These are phyloP conservation scores for Syndactyla subalaris DNA, from an alignment of 2,797 vertebrate genomes.

Conservation along the genomic window DNA sequence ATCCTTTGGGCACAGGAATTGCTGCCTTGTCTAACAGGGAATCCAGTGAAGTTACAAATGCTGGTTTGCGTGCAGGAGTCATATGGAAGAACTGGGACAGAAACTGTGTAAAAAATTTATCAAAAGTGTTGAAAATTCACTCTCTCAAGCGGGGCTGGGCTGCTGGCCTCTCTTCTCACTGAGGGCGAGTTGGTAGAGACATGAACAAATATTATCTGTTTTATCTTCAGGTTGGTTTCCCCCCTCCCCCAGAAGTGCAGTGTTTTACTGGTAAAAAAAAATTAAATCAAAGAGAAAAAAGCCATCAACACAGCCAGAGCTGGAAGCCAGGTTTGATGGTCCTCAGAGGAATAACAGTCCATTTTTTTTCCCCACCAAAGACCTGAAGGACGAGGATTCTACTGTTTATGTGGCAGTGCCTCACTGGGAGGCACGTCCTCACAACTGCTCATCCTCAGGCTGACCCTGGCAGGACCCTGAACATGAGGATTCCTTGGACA, in stretches of 20 bases:
- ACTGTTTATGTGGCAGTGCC: not conserved
- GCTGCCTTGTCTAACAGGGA: not conserved
- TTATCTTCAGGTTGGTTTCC: not conserved
- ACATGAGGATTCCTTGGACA: not conserved
- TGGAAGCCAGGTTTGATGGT: not conserved
- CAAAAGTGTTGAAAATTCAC: slow-evolving; percentile 24
- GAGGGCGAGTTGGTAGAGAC: not conserved
- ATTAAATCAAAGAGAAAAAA: slow-evolving; percentile 5
- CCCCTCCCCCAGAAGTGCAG: not conserved
- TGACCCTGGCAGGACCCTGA: not conserved
- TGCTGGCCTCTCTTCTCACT: not conserved
- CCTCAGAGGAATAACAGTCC: not conserved
- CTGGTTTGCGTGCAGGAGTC: slow-evolving; percentile 29
- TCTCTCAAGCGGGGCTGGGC: not conserved
- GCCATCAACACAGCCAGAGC: not conserved
- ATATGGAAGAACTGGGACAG: not conserved
- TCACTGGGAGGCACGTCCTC: not conserved
- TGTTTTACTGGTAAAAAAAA: not conserved
- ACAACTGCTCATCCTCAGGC: not conserved
- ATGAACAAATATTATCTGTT: not conserved
- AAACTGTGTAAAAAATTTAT: slow-evolving; percentile 58
- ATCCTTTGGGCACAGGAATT: not conserved
- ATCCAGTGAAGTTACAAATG: not conserved
- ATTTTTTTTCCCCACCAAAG: not conserved
- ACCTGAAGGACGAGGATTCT: not conserved